Base-by-base conservation (phyloP, 2,888 invertebrate genomes). In the Druceiella hillmani region DNA sequence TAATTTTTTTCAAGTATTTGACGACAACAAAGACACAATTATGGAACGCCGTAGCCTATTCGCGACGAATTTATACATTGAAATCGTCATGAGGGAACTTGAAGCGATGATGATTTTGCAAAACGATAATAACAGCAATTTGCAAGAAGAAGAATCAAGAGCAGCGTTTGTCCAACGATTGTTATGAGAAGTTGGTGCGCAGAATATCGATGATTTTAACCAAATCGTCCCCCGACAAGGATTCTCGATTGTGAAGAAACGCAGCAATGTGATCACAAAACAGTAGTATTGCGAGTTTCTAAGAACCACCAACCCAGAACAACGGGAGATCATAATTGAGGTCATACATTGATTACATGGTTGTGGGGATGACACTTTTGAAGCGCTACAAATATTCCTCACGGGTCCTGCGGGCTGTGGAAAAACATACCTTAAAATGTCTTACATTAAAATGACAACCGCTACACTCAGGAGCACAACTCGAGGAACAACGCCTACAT, bases 401-500 rank as follows among this genome's bases (percentile, higher is more conserved):
- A 53, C 51, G 11, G 49, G 48, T 2, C 50, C 51, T 10, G 51
- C 53, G 36, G 49, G 47, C 13, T 45, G 51, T 33, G 50, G 51
- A 7, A 52, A 53, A 33, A 45, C 40, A 13, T 37, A 33, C 12
- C 6, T 37, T 58, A 16, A 56, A 56, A 50, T 28, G 45, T 11
- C 32, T 59, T 1, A 56, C 57, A 56, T 58, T 59, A 44, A n/a
- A 57, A 51, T 28, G 56, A 56, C 41, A 58, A 59, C 33, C 45
- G 56, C 15, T 56, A 46, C 44, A 41, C 53, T 25, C 37, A 40
- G 33, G 44, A 50, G 6, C 43, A 48, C 43, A 52, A 57, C 48
- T 50, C 49, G 25, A 33, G 46, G 34, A 52, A 47, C 48, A 56
- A 58, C 47, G 51, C 58, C 10, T 59, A 55, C 49, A 40, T 60